Conservation (phyloP, 2,888 invertebrate genomes). For the Monochamus alternatus region DNA sequence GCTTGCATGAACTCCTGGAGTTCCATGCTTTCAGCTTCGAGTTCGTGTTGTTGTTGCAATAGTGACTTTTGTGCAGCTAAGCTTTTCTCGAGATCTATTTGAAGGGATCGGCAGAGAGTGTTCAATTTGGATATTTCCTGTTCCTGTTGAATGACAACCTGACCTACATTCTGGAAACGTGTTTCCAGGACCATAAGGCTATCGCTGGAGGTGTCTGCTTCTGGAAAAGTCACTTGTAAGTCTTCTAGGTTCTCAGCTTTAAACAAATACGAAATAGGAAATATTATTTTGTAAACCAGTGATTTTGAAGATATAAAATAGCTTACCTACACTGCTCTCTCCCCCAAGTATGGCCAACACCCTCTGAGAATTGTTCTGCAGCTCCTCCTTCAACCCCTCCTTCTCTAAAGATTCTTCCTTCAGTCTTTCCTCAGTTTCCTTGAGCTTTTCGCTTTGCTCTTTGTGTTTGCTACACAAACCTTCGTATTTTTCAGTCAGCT, state of each 20-base stretch:
- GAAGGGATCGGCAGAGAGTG: conserved; percentile 80
- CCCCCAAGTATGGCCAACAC: conserved; percentile 77
- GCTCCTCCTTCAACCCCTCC: conserved; percentile 81
- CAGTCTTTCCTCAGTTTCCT: conserved; percentile 76
- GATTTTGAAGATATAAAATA: conserved; percentile 52
- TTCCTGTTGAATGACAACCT: conserved; percentile 83
- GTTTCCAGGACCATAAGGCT: conserved; percentile 85
- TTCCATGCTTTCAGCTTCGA: conserved; percentile 86
- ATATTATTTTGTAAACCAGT: too few species aligned
- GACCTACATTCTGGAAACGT: conserved; percentile 83
- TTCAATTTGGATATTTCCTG: conserved; percentile 83
- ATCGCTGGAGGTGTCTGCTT: conserved; percentile 70
- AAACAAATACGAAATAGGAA: background rate
- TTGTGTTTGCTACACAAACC: conserved; percentile 72
- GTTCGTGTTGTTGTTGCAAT: conserved; percentile 83
- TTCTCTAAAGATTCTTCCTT: conserved; percentile 82
- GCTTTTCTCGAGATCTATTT: conserved; percentile 81
- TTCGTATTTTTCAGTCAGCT: conserved; percentile 76
- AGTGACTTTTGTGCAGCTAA: conserved; percentile 79
- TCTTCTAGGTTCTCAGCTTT: background rate
- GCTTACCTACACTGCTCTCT: conserved; percentile 76
- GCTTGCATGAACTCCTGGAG: conserved; percentile 91
- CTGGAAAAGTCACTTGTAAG: conserved; percentile 45
- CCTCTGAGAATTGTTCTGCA: conserved; percentile 82
- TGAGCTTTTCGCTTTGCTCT: conserved; percentile 69